These are phyloP conservation scores for Sorex araneus DNA, from an alignment of 2,113 vertebrate species.

Conservation along the genomic window DNA sequence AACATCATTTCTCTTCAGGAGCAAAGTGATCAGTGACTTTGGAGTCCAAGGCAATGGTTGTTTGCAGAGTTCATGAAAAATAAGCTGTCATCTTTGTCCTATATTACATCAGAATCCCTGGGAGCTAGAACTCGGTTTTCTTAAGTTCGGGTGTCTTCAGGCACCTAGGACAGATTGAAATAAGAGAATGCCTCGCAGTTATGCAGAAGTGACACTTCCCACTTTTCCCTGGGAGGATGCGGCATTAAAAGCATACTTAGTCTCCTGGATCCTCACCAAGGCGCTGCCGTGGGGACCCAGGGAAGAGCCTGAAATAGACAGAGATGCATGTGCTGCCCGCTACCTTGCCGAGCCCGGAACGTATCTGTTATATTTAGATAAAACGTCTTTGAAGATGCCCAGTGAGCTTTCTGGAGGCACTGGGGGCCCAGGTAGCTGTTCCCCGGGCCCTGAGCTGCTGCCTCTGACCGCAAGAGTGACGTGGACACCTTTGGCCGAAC, in stretches of 20 bases:
- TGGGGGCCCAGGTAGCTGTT: background rate
- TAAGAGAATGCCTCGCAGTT: slow-evolving; percentile 75
- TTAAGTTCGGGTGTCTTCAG: slow-evolving; percentile 60
- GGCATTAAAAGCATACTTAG: slow-evolving; percentile 51
- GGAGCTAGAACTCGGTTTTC: slow-evolving; percentile 58
- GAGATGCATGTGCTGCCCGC: background rate
- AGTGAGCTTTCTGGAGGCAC: background rate
- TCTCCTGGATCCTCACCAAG: slow-evolving; percentile 67
- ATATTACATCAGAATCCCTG: background rate
- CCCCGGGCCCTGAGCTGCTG: background rate
- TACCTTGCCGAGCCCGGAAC: background rate
- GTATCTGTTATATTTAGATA: background rate
- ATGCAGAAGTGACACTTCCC: slow-evolving; percentile 73
- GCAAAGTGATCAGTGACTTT: slow-evolving; percentile 70
- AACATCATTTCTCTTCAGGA: slow-evolving; percentile 69
- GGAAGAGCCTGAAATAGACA: slow-evolving; percentile 56
- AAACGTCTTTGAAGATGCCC: background rate
- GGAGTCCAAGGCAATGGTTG: slow-evolving; percentile 59
- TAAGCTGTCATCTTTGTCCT: slow-evolving; percentile 62
- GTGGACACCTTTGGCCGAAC: background rate
- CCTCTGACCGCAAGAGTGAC: background rate
- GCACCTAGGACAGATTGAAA: slow-evolving; percentile 64
- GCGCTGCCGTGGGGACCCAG: slow-evolving; percentile 65
- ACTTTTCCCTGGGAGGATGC: slow-evolving; percentile 54
- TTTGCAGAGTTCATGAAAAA: slow-evolving; percentile 77